Conservation (phyloP, 2,113 vertebrate genomes). For the Brachypteracias leptosomus region DNA sequence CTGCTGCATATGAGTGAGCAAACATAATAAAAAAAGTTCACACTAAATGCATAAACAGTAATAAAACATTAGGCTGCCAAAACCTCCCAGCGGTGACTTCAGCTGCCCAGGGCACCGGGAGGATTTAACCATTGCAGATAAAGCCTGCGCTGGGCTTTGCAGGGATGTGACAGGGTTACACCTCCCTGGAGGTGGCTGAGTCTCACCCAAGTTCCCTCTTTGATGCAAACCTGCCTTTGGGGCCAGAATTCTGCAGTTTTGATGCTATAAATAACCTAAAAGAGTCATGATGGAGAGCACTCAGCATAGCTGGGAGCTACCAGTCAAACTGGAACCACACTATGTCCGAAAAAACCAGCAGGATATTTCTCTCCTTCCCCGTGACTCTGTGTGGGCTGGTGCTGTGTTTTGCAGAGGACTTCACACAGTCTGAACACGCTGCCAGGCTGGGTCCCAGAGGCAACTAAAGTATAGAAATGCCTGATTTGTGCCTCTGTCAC, state of each 20-base stretch:
- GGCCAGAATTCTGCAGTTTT: not conserved
- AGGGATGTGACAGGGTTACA: not conserved
- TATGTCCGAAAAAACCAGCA: not conserved
- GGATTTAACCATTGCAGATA: not conserved
- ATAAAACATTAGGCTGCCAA: not conserved
- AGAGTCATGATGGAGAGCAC: not conserved
- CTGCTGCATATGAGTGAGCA: not conserved
- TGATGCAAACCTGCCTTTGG: not conserved
- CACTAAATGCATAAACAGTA: not conserved
- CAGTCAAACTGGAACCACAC: rapidly evolving
- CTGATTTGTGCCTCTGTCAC: not conserved
- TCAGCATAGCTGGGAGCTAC: not conserved
- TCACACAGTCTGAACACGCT: rapidly evolving
- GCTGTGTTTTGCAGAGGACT: not conserved
- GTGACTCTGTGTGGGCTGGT: rapidly evolving
- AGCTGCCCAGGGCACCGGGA: not conserved
- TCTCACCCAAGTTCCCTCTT: not conserved
- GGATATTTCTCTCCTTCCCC: not conserved
- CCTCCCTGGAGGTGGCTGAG: rapidly evolving
- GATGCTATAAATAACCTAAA: not conserved
- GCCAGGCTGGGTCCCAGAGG: not conserved
- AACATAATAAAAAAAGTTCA: not conserved
- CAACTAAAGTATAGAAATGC: rapidly evolving
- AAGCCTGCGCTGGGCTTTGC: not conserved
- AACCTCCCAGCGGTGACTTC: not conserved